Conservation (phyloP, 1,140 invertebrate genomes). For the Neodiprion lecontei region DNA sequence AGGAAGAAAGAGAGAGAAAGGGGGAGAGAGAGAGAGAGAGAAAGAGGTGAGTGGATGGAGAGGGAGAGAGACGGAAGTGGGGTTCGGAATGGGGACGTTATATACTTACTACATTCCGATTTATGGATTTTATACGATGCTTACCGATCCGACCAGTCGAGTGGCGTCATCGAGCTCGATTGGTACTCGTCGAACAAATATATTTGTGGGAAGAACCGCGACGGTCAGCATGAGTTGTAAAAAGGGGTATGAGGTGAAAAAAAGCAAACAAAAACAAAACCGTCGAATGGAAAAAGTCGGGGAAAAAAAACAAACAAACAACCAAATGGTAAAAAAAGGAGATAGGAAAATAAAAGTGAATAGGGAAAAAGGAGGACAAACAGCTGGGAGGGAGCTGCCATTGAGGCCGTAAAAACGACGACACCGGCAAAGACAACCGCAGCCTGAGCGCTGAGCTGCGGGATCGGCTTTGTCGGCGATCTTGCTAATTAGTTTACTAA, state of each 20-base stretch:
- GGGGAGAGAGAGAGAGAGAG: constrained; percentile 31
- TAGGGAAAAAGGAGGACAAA: constrained; percentile 31
- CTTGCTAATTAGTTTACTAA: constrained; percentile 63
- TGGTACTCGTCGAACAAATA: not conserved
- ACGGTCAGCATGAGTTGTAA: not conserved
- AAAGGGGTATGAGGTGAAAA: not conserved
- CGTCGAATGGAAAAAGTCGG: not conserved
- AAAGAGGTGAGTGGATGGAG: constrained; percentile 24
- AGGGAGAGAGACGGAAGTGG: constrained; percentile 28
- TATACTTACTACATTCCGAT: not conserved
- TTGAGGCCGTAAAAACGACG: constrained; percentile 45
- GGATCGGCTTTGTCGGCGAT: constrained; percentile 58
- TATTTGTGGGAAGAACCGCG: not conserved
- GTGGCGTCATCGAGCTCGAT: not conserved
- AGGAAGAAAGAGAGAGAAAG: constrained; percentile 33
- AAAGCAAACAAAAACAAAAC: not conserved
- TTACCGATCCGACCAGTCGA: not conserved
- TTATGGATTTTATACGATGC: constrained; percentile 7
- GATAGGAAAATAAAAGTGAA: constrained; percentile 14
- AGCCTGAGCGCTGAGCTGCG: constrained; percentile 34
- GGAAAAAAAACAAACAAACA: not conserved
- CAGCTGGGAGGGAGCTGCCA: constrained; percentile 23
- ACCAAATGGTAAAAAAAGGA: not conserved
- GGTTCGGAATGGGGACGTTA: not conserved
- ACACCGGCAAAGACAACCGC: constrained; percentile 37